Conservation (phyloP, 2,113 vertebrate genomes). For the Triplophysa dalaica region DNA sequence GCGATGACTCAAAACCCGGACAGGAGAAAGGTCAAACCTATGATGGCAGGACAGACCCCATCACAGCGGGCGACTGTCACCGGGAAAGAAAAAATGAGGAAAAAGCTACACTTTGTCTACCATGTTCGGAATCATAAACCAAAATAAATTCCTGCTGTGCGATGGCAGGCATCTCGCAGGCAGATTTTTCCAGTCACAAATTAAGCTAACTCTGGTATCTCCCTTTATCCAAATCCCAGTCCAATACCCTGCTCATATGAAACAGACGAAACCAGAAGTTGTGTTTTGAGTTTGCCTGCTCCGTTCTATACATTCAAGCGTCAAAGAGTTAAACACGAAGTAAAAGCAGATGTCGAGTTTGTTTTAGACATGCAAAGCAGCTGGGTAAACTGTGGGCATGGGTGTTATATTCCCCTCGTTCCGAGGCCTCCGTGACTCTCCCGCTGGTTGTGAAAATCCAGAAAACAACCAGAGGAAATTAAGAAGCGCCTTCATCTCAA, state of each 20-base stretch:
- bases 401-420: constrained; percentile 51
- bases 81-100: constrained; percentile 26
- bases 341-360: constrained; percentile 73
- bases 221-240: constrained; percentile 58
- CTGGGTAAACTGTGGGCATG: constrained; percentile 56
- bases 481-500: neutral
- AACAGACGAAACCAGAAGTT: constrained; percentile 70
- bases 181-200: constrained; percentile 56
- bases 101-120: constrained; percentile 21
- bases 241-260: constrained; percentile 66
- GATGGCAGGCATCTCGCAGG: constrained; percentile 16
- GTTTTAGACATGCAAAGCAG: constrained; percentile 76
- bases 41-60: constrained; percentile 24
- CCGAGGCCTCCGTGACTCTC: constrained; percentile 8
- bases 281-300: constrained; percentile 69
- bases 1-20: constrained; percentile 50
- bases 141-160: constrained; percentile 47
- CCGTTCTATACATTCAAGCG: constrained; percentile 64
- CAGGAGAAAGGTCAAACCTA: constrained; percentile 48
- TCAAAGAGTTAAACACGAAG: constrained; percentile 60
- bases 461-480: neutral
- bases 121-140: constrained; percentile 39
- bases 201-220: constrained; percentile 57
- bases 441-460: neutral
- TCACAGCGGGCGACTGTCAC: constrained; percentile 47